Evolutionary conservation across 2,888 invertebrate genomes (phyloP).

Genomic region (Agrochola lychnidis): DNA sequence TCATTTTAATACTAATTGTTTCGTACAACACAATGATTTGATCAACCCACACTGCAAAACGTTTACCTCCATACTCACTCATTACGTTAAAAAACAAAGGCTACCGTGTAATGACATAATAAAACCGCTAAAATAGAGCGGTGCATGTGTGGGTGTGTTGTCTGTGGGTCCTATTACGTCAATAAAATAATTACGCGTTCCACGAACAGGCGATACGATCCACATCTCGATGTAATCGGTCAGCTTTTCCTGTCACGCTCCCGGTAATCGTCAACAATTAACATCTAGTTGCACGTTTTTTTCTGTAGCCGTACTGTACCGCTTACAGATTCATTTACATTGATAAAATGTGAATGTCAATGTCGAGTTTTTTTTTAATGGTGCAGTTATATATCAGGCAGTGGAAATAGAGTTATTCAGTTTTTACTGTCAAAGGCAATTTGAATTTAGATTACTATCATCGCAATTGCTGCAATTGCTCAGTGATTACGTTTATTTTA

Average conservation of each 20-base stretch:
- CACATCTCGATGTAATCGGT: constrained; percentile 79
- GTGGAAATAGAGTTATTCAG: constrained; percentile 33
- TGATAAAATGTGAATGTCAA: constrained; percentile 52
- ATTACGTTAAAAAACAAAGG: constrained; percentile 41
- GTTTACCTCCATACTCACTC: constrained; percentile 10
- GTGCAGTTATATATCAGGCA: constrained; percentile 16
- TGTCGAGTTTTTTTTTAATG: constrained; percentile 26
- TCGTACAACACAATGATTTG: constrained; percentile 23
- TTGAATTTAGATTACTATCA: constrained; percentile 32
- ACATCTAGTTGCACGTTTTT: constrained; percentile 63
- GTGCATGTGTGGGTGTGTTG: constrained; percentile 41
- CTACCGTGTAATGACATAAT: constrained; percentile 48
- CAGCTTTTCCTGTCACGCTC: constrained; percentile 85
- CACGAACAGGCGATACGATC: constrained; percentile 77
- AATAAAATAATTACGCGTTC: constrained; percentile 79
- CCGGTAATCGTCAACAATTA: constrained; percentile 76
- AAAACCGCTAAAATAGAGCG: constrained; percentile 41
- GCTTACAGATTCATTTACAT: constrained; percentile 43
- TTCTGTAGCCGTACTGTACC: constrained; percentile 25
- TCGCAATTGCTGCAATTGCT: constrained; percentile 42
- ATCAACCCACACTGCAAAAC: constrained; percentile 21
- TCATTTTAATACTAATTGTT: constrained; percentile 29
- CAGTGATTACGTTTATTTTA: constrained; percentile 26
- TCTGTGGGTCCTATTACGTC: constrained; percentile 63
- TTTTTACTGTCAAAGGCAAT: constrained; percentile 23